Percentiles rank a stretch among this genome's conserved stretches.
Conservation (phyloP, 1,140 invertebrate species). For the Neodiprion pinetum region DNA sequence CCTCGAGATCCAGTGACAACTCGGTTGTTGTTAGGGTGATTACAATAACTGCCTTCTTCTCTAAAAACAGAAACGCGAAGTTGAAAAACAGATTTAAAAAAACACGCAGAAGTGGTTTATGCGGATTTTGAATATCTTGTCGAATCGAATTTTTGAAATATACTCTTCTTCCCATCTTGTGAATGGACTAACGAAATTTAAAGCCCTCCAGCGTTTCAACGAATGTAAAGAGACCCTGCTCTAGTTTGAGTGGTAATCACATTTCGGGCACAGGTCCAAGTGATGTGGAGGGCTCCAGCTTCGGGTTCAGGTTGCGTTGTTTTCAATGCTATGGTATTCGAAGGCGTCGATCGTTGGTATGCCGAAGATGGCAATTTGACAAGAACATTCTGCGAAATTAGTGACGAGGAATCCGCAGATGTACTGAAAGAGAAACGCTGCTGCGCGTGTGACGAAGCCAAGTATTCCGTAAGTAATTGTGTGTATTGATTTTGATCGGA, state of each 20-base stretch:
- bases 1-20: too few species aligned
- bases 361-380: constrained; percentile 87
- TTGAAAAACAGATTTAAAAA: too few species aligned
- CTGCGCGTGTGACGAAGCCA: constrained; percentile 91
- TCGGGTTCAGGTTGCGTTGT: constrained; percentile 85
- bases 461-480: constrained; percentile 75
- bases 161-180: too few species aligned
- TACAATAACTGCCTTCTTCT: too few species aligned
- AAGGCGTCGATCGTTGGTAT: constrained; percentile 84
- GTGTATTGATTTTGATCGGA: neutral
- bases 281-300: constrained; percentile 89
- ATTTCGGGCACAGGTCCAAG: constrained; percentile 65
- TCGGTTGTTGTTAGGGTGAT: too few species aligned
- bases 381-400: constrained; percentile 83
- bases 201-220: too few species aligned
- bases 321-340: constrained; percentile 86
- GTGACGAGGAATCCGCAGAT: constrained; percentile 61
- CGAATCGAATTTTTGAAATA: too few species aligned
- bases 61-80: too few species aligned
- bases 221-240: too few species aligned
- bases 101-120: too few species aligned
- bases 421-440: constrained; percentile 64
- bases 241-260: neutral
- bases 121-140: too few species aligned
- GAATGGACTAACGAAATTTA: too few species aligned